A percentile compares a stretch with the other conserved stretches of the same genome.
Evolutionary conservation across 2,113 vertebrate genomes (phyloP).

Genomic region (Glaucomys volans): DNA sequence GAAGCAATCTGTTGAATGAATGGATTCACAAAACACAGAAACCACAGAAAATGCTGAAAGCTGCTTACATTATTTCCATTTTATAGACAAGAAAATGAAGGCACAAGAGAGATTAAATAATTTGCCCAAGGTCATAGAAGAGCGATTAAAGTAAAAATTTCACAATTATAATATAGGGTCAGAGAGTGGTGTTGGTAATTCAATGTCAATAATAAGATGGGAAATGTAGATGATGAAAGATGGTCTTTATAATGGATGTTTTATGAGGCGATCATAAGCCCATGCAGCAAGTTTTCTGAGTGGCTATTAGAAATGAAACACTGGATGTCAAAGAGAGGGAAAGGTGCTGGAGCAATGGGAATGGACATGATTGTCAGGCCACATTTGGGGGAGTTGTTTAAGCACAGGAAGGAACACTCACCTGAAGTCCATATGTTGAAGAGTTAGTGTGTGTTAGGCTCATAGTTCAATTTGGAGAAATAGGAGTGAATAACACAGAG

Average conservation of each 20-base stretch:
- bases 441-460: background rate
- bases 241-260: background rate
- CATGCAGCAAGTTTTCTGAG: background rate
- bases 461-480: background rate
- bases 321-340: background rate
- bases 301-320: background rate
- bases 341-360: background rate
- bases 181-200: background rate
- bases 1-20: background rate
- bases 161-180: background rate
- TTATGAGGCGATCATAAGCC: background rate
- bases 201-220: background rate
- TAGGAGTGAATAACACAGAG: constrained; percentile 16
- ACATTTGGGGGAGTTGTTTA: background rate
- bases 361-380: background rate
- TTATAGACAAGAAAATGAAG: background rate
- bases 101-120: background rate
- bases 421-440: background rate
- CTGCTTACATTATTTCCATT: background rate
- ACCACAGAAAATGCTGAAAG: background rate
- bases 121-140: background rate
- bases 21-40: background rate
- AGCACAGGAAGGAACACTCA: background rate
- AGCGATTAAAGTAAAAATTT: background rate
- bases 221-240: background rate